Percentiles rank a stretch among this genome's conserved stretches.
Evolutionary conservation across 2,888 invertebrate genomes (phyloP).

Genomic region (Hirtodrosophila trivittata): DNA sequence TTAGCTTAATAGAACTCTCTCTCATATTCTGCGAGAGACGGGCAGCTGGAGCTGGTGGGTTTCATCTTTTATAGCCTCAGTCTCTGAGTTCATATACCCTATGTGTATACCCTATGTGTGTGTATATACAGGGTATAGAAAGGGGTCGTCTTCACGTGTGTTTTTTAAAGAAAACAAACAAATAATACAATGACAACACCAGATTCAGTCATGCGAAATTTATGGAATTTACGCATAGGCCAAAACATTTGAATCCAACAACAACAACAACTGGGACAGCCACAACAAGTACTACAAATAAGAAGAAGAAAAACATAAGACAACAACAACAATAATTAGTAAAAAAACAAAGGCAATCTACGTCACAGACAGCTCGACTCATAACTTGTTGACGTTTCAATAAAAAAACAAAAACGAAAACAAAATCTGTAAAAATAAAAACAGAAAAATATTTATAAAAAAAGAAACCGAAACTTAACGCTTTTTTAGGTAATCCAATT

Average conservation of each 20-base stretch:
- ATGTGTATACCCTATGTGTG: too few relatives aligned
- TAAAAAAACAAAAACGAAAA: constrained; percentile 1
- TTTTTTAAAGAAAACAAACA: constrained; percentile 45
- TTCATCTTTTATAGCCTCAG: too few relatives aligned
- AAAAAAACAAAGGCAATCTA: constrained; percentile 25
- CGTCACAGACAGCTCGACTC: constrained; percentile 60
- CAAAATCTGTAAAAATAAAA: constrained; percentile 22
- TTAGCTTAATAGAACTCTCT: too few relatives aligned
- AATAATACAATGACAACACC: constrained; percentile 35
- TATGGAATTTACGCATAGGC: constrained; percentile 54
- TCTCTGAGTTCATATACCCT: too few relatives aligned
- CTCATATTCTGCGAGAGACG: too few relatives aligned
- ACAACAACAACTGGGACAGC: constrained; percentile 4
- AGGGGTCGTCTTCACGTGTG: constrained; percentile 65
- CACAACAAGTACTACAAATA: constrained; percentile 5
- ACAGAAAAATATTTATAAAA: constrained; percentile 15
- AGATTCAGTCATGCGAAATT: constrained; percentile 45
- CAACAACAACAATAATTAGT: too few relatives aligned
- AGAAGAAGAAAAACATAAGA: constrained; percentile 20
- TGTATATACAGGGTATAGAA: constrained; percentile 29
- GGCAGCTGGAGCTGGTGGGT: too few relatives aligned
- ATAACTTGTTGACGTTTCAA: constrained; percentile 21
- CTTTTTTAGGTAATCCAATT: too few relatives aligned
- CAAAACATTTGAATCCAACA: constrained; percentile 41
- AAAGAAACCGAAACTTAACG: neutral